Evolutionary conservation across 2,113 vertebrate species (phyloP).

Genomic region (Forbesichthys papilliferus): DNA sequence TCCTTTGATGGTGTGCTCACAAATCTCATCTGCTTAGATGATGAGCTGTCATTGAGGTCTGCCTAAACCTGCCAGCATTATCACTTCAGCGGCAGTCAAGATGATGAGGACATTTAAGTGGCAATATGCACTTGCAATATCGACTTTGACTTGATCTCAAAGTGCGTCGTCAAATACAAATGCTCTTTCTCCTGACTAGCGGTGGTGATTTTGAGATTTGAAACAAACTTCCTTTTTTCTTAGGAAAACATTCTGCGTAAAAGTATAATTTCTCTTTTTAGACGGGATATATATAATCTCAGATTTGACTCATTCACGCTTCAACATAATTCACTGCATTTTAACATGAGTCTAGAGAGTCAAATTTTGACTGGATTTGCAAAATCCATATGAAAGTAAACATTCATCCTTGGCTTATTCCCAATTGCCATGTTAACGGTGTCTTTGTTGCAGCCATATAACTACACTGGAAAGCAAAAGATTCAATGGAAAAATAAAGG

Average conservation of each 20-base stretch:
- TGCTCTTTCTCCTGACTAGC: constrained; percentile 6
- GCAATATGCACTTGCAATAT: constrained; percentile 34
- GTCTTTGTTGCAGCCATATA: neutral
- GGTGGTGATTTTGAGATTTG: neutral
- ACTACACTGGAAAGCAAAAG: neutral
- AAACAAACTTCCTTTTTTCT: neutral
- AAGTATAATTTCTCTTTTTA: too few species aligned
- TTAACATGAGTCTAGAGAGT: too few species aligned
- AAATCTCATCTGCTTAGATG: constrained; percentile 42
- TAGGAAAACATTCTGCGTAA: too few species aligned
- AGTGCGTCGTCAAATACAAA: constrained; percentile 38
- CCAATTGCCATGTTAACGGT: neutral
- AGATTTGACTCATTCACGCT: too few species aligned
- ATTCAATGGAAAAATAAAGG: neutral
- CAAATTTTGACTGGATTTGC: too few species aligned
- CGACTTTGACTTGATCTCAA: constrained; percentile 37
- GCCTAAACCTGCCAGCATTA: constrained; percentile 22
- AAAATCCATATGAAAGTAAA: too few species aligned
- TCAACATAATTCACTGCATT: too few species aligned
- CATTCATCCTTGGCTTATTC: neutral
- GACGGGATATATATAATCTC: too few species aligned
- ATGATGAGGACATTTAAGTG: constrained; percentile 28
- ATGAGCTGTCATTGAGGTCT: constrained; percentile 40
- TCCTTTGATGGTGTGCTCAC: constrained; percentile 30
- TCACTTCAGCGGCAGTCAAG: constrained; percentile 48